These are phyloP conservation scores for Onthophagus sagittarius DNA, from an alignment of 2,888 invertebrate genomes.

Conservation along the genomic window DNA sequence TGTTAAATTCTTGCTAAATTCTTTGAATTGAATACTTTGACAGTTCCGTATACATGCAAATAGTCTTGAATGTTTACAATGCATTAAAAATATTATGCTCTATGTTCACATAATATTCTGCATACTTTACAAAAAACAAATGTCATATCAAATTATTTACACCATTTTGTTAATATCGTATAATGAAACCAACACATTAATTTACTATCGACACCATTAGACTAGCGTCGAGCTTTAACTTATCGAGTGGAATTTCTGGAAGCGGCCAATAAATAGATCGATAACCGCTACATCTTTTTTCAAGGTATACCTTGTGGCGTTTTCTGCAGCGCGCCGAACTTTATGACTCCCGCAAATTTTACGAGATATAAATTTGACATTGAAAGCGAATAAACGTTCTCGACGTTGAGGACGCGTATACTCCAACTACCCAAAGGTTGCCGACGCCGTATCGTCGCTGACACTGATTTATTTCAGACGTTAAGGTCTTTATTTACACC, in stretches of 20 bases:
- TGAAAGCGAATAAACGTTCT: neutral
- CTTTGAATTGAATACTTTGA: too few species aligned
- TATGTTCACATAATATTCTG: too few species aligned
- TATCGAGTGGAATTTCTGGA: neutral
- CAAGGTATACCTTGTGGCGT: neutral
- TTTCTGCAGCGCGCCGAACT: neutral
- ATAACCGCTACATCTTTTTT: neutral
- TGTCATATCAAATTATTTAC: neutral
- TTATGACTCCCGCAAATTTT: neutral
- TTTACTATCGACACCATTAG: neutral
- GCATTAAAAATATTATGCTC: too few species aligned
- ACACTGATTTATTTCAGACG: neutral
- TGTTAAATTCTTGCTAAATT: too few species aligned
- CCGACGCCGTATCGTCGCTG: neutral
- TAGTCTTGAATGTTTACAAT: too few species aligned
- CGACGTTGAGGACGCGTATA: neutral
- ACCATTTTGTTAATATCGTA: neutral
- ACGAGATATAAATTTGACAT: neutral
- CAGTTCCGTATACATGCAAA: too few species aligned
- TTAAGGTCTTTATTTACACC: neutral
- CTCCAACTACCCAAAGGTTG: neutral
- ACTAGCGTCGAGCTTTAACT: neutral
- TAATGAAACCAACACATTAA: neutral
- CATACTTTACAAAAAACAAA: too few species aligned
- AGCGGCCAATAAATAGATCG: neutral